Conservation (phyloP, 2,888 invertebrate species). For the Nowickia ferox region DNA sequence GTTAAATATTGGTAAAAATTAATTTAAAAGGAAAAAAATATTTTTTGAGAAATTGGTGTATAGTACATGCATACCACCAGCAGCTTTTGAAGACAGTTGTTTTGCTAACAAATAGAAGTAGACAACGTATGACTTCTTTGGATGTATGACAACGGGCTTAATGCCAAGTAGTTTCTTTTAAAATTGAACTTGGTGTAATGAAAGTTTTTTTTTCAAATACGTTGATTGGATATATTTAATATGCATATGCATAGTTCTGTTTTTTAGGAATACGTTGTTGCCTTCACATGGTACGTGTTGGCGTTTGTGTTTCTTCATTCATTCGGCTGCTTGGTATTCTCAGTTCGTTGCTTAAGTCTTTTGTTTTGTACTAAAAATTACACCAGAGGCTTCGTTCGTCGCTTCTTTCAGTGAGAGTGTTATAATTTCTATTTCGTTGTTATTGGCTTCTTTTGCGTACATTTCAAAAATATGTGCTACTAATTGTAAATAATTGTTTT, state of each 20-base stretch:
- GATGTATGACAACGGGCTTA: constrained; percentile 39
- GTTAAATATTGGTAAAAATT: constrained; percentile 51
- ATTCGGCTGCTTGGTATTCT: constrained; percentile 38
- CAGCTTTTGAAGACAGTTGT: constrained; percentile 13
- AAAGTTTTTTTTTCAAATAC: constrained; percentile 56
- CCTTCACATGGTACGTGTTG: constrained; percentile 65
- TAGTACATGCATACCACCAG: too few relatives aligned
- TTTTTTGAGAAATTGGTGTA: constrained; percentile 56
- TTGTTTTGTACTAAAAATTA: constrained; percentile 45
- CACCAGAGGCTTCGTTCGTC: too few relatives aligned
- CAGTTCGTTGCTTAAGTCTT: constrained; percentile 57
- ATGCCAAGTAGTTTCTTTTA: constrained; percentile 56
- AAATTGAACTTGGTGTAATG: constrained; percentile 52
- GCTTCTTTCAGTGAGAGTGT: constrained; percentile 16
- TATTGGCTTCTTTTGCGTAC: constrained; percentile 10
- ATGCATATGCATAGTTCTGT: constrained; percentile 53
- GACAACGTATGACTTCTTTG: constrained; percentile 40
- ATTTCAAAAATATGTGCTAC: constrained; percentile 24
- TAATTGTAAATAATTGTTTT: constrained; percentile 68
- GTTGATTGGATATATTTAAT: constrained; percentile 48
- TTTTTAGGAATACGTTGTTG: constrained; percentile 45
- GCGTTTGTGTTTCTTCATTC: constrained; percentile 32
- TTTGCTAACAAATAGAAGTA: constrained; percentile 30
- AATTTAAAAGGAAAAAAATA: constrained; percentile 35
- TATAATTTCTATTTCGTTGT: constrained; percentile 56